A percentile compares a stretch with the other conserved stretches of the same genome.
Evolutionary conservation across 2,888 invertebrate species (phyloP).

Genomic region (Erebia ligea): DNA sequence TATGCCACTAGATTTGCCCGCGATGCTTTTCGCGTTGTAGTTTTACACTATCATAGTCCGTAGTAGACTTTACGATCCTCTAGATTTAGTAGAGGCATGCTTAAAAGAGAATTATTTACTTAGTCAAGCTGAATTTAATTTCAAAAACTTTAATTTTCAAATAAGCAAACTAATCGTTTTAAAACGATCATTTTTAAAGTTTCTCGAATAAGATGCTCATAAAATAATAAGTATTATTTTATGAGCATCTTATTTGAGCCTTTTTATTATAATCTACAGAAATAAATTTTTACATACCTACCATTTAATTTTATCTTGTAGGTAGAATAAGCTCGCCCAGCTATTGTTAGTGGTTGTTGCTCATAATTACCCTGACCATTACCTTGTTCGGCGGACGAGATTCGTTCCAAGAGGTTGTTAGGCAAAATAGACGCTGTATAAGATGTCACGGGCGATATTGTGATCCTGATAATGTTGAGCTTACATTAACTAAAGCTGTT

Average conservation of each 20-base stretch:
- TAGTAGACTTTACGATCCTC: background rate
- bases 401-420: slow-evolving; percentile 76
- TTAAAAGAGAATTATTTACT: background rate
- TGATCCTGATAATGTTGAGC: slow-evolving; percentile 57
- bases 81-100: background rate
- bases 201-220: no score
- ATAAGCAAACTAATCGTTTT: no score
- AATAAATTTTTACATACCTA: background rate
- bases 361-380: slow-evolving; percentile 82
- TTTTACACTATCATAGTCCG: background rate
- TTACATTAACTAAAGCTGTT: slow-evolving; percentile 61
- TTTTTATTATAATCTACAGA: background rate
- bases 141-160: no score
- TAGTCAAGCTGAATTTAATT: background rate
- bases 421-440: slow-evolving; percentile 70
- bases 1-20: slow-evolving; percentile 58
- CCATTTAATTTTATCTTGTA: background rate
- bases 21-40: background rate
- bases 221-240: no score
- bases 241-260: background rate
- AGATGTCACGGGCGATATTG: slow-evolving; percentile 66
- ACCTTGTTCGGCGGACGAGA: slow-evolving; percentile 78
- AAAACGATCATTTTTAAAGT: no score
- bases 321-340: slow-evolving; percentile 73
- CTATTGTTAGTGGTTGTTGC: slow-evolving; percentile 81